A percentile compares a stretch with the other conserved stretches of the same genome.
phyloP scores from a whole-genome alignment of 2,888 invertebrate species.

The Cheilosia soror region DNA sequence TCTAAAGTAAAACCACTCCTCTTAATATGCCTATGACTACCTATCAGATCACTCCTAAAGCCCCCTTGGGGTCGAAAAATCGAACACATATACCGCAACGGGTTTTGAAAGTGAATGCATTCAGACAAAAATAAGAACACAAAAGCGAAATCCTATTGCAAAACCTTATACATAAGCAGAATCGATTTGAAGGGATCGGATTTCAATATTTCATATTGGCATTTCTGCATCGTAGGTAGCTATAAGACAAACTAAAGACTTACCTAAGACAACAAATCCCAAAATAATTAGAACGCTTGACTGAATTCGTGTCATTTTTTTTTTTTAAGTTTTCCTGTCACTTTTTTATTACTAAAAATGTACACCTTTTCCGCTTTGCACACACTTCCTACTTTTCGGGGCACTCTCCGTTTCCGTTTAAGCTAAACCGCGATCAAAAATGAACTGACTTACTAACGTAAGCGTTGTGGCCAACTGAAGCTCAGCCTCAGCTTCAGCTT shows the following conservation, averaged over 20 bases:
- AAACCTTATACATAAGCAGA: slow-evolving; percentile 61
- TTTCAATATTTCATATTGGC: slow-evolving; percentile 30
- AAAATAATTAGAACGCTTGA: slow-evolving; percentile 78
- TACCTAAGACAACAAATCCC: slow-evolving; percentile 78
- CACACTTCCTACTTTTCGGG: slow-evolving; percentile 60
- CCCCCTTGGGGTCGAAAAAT: slow-evolving; percentile 34
- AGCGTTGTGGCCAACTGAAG: slow-evolving; percentile 42
- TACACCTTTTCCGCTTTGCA: slow-evolving; percentile 40
- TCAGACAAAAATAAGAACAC: background rate
- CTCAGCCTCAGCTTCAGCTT: slow-evolving; percentile 25
- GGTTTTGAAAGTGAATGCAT: slow-evolving; percentile 62
- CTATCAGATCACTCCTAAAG: slow-evolving; percentile 27
- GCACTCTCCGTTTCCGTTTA: slow-evolving; percentile 67
- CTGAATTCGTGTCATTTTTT: slow-evolving; percentile 78
- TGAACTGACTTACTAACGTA: slow-evolving; percentile 59
- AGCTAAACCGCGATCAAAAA: slow-evolving; percentile 66
- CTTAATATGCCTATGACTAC: slow-evolving; percentile 18
- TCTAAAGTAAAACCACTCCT: slow-evolving; percentile 66
- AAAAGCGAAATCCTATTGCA: slow-evolving; percentile 40
- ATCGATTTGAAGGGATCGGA: slow-evolving; percentile 39
- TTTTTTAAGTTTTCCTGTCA: slow-evolving; percentile 57
- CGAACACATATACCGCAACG: slow-evolving; percentile 17
- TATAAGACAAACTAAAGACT: slow-evolving; percentile 59
- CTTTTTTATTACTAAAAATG: slow-evolving; percentile 22
- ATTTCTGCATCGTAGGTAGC: too few relatives aligned